These are phyloP conservation scores for Lordiphosa stackelbergi DNA, from an alignment of 1,140 invertebrate genomes.

Conservation along the genomic window DNA sequence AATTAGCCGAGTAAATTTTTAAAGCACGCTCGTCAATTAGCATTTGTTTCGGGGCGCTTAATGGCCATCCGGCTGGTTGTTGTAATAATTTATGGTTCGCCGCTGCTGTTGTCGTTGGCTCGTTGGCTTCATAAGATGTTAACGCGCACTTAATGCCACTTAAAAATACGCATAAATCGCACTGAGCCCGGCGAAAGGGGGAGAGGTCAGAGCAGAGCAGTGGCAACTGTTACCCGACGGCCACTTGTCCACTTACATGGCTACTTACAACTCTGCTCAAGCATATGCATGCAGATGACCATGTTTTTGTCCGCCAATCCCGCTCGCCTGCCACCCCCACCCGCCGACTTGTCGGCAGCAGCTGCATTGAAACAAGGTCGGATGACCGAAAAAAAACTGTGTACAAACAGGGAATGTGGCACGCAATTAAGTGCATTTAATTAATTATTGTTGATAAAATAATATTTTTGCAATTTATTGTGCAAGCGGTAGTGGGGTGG, in stretches of 20 bases:
- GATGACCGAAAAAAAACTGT: constrained; percentile 20
- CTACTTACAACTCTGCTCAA: constrained; percentile 69
- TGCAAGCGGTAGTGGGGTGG: constrained; percentile 38
- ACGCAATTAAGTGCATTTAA: constrained; percentile 75
- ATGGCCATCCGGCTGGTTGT: constrained; percentile 33
- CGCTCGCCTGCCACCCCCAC: not conserved
- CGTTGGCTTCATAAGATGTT: constrained; percentile 66
- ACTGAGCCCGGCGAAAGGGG: constrained; percentile 9
- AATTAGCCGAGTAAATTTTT: constrained; percentile 55
- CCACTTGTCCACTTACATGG: constrained; percentile 68
- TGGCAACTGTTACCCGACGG: constrained; percentile 34
- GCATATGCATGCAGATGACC: constrained; percentile 71
- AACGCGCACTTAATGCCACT: constrained; percentile 74
- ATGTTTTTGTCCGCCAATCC: constrained; percentile 25
- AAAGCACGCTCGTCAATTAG: constrained; percentile 61
- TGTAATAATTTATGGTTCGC: constrained; percentile 61
- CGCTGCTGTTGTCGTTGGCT: constrained; percentile 16
- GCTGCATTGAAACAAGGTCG: constrained; percentile 38
- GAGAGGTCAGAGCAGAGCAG: not conserved
- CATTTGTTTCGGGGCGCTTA: constrained; percentile 53
- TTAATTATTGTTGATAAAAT: constrained; percentile 76
- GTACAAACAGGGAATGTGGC: constrained; percentile 48
- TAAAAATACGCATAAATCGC: constrained; percentile 73
- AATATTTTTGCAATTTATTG: constrained; percentile 76
- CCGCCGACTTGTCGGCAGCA: constrained; percentile 27